phyloP scores from a whole-genome alignment of 2,113 vertebrate species.

The Tamias sibiricus region DNA sequence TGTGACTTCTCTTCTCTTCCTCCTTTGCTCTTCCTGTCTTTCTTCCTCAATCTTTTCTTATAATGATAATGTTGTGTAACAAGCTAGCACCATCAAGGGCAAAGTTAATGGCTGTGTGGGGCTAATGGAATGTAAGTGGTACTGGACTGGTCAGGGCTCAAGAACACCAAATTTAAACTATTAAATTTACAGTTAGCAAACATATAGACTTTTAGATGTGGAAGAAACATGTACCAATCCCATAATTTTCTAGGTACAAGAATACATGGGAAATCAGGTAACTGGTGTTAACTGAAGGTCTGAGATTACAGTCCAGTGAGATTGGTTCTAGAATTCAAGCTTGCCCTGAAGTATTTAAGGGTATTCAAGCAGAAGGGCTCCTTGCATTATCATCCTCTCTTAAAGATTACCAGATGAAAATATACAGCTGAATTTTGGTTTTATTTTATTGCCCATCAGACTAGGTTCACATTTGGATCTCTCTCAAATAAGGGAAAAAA shows the following conservation, averaged over 20 bases:
- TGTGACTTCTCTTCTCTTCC: not conserved
- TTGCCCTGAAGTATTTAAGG: not conserved
- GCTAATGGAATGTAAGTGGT: rapidly evolving
- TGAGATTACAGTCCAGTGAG: not conserved
- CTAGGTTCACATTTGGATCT: not conserved
- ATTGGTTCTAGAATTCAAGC: not conserved
- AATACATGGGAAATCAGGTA: not conserved
- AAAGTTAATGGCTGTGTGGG: not conserved
- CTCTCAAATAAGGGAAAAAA: slow-evolving; percentile 19
- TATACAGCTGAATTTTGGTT: not conserved
- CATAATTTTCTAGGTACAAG: not conserved
- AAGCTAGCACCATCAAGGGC: not conserved
- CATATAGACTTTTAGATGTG: not conserved
- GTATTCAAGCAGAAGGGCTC: not conserved
- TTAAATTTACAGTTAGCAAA: not conserved
- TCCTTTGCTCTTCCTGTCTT: too few relatives aligned
- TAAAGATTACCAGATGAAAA: not conserved
- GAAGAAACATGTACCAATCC: not conserved
- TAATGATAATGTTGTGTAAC: not conserved
- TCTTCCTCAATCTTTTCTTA: not conserved
- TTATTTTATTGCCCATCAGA: not conserved
- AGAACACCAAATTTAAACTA: not conserved
- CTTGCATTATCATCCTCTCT: not conserved
- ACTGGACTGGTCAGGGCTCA: not conserved
- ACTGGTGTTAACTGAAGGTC: rapidly evolving